phyloP scores from a whole-genome alignment of 2,797 vertebrate genomes.

The Sebastes ruberrimus region DNA sequence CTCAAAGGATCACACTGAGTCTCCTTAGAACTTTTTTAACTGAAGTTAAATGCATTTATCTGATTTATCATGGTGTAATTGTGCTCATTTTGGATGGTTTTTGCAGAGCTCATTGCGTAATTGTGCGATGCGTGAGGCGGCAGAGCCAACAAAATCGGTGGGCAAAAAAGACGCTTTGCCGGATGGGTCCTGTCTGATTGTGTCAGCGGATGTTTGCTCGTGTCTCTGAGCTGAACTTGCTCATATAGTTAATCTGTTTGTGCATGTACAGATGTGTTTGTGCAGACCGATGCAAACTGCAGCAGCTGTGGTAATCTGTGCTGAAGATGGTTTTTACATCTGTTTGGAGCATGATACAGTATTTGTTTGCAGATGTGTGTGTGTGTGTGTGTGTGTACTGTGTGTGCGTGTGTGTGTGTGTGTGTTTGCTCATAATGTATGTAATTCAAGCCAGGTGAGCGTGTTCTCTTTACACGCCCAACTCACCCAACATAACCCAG shows the following conservation, averaged over 20 bases:
- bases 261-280: constrained; percentile 43
- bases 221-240: constrained; percentile 31
- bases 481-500: neutral
- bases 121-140: constrained; percentile 1
- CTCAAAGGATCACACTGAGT: neutral
- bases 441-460: constrained; percentile 12
- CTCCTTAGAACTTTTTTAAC: constrained; percentile 1
- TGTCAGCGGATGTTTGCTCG: constrained; percentile 37
- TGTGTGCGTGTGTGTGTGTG: neutral
- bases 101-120: neutral
- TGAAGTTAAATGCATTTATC: constrained; percentile 13
- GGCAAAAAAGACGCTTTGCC: constrained; percentile 24
- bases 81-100: constrained; percentile 24
- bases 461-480: neutral
- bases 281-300: constrained; percentile 18
- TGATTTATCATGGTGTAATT: constrained; percentile 1
- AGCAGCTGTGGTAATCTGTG: constrained; percentile 59
- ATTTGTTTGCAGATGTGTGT: constrained; percentile 25
- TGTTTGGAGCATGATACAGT: constrained; percentile 45
- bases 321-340: constrained; percentile 49
- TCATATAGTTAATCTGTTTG: constrained; percentile 46
- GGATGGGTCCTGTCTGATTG: constrained; percentile 42
- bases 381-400: neutral
- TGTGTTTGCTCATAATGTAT: constrained; percentile 8
- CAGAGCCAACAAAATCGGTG: constrained; percentile 17